A percentile compares a stretch with the other conserved stretches of the same genome.
phyloP scores from a whole-genome alignment of 2,888 invertebrate genomes.

The Catocala nupta region DNA sequence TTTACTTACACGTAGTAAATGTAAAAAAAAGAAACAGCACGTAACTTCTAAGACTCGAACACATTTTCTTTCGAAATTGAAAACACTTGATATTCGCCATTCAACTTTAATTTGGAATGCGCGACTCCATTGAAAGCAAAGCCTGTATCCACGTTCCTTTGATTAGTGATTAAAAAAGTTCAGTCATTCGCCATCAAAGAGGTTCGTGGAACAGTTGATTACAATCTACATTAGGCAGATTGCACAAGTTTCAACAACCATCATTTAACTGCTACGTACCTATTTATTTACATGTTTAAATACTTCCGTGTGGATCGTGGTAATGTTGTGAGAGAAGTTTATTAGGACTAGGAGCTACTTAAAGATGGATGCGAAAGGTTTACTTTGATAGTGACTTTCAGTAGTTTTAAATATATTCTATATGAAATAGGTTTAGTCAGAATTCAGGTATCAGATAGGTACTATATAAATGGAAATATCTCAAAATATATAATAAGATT shows the following conservation, averaged over 20 bases:
- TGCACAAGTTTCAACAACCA: slow-evolving; percentile 14
- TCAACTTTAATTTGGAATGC: slow-evolving; percentile 3
- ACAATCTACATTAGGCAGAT: slow-evolving; percentile 21
- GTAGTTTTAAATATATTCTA: too few species aligned
- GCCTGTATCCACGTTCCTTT: slow-evolving; percentile 15
- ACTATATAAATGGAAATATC: too few species aligned
- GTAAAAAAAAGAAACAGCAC: too few species aligned
- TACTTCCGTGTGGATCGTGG: not conserved
- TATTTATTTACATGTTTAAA: not conserved
- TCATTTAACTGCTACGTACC: not conserved
- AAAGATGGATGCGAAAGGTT: too few species aligned
- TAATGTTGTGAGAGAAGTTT: not conserved
- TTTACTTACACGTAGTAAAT: too few species aligned
- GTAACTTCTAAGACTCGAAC: not conserved
- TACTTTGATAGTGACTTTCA: too few species aligned
- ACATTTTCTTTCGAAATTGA: not conserved
- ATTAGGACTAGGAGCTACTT: too few species aligned
- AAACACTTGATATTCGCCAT: not conserved
- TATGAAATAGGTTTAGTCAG: too few species aligned
- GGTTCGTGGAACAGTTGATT: slow-evolving; percentile 4
- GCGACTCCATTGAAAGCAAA: slow-evolving; percentile 7
- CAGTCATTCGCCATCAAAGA: slow-evolving; percentile 27
- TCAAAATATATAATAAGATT: too few species aligned
- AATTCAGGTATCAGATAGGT: too few species aligned
- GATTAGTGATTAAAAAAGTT: slow-evolving; percentile 30